Percentiles rank a stretch among this genome's conserved stretches.
Conservation (phyloP, 2,113 vertebrate genomes). For the Atractosteus spatula region DNA sequence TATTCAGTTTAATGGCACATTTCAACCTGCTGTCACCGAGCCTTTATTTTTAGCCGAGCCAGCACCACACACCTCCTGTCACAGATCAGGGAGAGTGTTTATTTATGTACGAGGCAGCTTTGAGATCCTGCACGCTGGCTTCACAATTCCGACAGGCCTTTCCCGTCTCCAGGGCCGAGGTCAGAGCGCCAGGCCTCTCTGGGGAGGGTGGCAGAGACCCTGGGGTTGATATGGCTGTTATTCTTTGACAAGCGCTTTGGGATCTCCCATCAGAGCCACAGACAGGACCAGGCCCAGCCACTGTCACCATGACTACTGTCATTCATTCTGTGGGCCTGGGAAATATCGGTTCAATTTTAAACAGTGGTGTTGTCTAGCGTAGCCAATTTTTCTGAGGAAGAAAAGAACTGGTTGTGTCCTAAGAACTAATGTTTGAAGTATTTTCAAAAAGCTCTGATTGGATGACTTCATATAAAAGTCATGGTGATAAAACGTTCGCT, state of each 20-base stretch:
- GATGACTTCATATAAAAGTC: no score
- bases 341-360: no score
- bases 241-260: slow-evolving; percentile 3
- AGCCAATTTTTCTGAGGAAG: no score
- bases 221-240: background rate
- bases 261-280: background rate
- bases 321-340: background rate
- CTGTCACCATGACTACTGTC: background rate
- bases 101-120: no score
- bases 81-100: background rate
- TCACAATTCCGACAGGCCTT: slow-evolving; percentile 4
- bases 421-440: no score
- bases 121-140: background rate
- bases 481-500: no score
- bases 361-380: no score
- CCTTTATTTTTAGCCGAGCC: background rate
- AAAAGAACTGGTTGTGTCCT: no score
- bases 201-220: background rate
- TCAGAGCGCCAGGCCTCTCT: background rate
- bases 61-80: background rate
- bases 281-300: background rate
- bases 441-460: no score
- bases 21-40: background rate
- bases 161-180: background rate
- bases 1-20: slow-evolving; percentile 8